phyloP scores from a whole-genome alignment of 2,888 invertebrate genomes.

The Nysson spinosus region DNA sequence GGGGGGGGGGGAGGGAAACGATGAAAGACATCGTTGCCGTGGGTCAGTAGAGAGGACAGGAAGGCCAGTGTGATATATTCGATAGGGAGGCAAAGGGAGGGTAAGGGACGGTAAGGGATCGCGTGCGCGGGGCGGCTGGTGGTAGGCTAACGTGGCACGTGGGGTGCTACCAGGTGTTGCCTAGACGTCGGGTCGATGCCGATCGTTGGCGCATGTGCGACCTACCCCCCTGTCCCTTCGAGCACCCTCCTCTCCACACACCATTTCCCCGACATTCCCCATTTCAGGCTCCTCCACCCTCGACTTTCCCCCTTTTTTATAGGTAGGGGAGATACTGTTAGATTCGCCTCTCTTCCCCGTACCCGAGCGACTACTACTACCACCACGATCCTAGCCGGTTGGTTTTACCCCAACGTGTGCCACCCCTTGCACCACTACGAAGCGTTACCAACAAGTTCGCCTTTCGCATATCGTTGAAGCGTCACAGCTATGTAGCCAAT shows the following conservation, averaged over 20 bases:
- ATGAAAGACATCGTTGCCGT: slow-evolving; percentile 61
- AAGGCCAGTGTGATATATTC: slow-evolving; percentile 67
- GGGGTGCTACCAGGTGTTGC: slow-evolving; percentile 72
- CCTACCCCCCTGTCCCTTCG: slow-evolving; percentile 21
- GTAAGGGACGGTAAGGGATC: slow-evolving; percentile 36
- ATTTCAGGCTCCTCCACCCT: slow-evolving; percentile 3
- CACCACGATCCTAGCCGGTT: background rate
- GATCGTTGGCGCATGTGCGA: slow-evolving; percentile 65
- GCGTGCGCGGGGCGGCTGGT: slow-evolving; percentile 58
- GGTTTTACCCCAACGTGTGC: slow-evolving; percentile 9
- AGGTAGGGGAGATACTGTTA: slow-evolving; percentile 40
- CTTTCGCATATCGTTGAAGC: slow-evolving; percentile 50
- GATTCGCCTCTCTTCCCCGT: no score
- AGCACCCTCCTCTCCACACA: slow-evolving; percentile 11
- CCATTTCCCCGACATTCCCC: slow-evolving; percentile 16
- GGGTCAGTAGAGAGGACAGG: slow-evolving; percentile 68
- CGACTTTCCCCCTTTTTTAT: slow-evolving; percentile 23
- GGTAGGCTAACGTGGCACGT: slow-evolving; percentile 69
- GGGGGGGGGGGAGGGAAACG: slow-evolving; percentile 26
- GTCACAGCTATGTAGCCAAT: slow-evolving; percentile 58
- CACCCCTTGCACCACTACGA: slow-evolving; percentile 6
- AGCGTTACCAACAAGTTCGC: slow-evolving; percentile 55
- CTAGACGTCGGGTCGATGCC: slow-evolving; percentile 67
- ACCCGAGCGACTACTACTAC: slow-evolving; percentile 3
- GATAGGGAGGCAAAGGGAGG: slow-evolving; percentile 53